Evolutionary conservation across 2,888 invertebrate species (phyloP).

Genomic region (Sipha maydis): DNA sequence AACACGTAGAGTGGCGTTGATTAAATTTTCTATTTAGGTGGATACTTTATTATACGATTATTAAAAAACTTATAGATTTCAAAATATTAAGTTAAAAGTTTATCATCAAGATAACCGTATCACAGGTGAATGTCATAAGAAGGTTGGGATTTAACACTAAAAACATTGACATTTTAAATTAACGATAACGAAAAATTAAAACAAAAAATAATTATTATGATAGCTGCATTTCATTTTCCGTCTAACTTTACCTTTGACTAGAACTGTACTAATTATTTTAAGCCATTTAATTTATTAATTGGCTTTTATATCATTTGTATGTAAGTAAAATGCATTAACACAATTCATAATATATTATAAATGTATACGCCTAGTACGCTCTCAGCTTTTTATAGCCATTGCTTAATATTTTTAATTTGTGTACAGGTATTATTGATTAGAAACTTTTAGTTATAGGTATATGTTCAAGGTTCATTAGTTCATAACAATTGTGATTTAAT

Average conservation of each 20-base stretch:
- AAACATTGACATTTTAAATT: conserved; percentile 33
- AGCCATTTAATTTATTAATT: neutral
- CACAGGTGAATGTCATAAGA: conserved; percentile 44
- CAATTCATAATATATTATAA: neutral
- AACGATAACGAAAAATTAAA: neutral
- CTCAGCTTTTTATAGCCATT: neutral
- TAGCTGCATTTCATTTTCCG: neutral
- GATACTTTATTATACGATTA: neutral
- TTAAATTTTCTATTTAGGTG: neutral
- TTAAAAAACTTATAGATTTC: neutral
- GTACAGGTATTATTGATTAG: neutral
- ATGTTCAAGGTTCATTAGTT: neutral
- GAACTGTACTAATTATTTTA: no score
- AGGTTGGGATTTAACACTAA: conserved; percentile 20
- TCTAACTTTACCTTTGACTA: no score
- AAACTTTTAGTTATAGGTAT: neutral
- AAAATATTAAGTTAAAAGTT: conserved; percentile 19
- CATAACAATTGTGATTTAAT: neutral
- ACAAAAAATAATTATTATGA: neutral
- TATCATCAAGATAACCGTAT: conserved; percentile 1
- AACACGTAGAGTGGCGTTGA: neutral
- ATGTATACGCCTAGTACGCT: neutral
- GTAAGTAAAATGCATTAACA: neutral
- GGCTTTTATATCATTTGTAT: neutral
- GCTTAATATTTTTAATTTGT: conserved; percentile 1